phyloP scores from a whole-genome alignment of 2,888 invertebrate genomes.

The Diachrysia chrysitis region DNA sequence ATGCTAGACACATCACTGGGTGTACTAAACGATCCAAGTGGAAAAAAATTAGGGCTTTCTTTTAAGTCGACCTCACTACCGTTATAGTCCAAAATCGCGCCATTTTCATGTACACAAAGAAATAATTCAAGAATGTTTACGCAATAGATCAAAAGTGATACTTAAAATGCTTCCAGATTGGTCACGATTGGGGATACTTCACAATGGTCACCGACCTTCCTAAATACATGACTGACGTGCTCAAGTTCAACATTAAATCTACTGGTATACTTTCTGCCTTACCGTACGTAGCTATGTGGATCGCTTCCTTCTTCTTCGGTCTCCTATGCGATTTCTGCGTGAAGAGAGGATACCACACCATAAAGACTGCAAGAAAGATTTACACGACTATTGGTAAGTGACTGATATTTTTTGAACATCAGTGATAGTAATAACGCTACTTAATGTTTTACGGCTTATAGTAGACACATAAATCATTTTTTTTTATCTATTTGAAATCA shows the following conservation, averaged over 20 bases:
- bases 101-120: too few species aligned
- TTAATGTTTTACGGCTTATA: too few species aligned
- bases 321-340: slow-evolving; percentile 92
- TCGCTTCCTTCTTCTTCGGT: slow-evolving; percentile 90
- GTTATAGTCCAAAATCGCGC: too few species aligned
- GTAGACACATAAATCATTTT: too few species aligned
- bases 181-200: slow-evolving; percentile 92
- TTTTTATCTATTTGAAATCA: too few species aligned
- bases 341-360: slow-evolving; percentile 87
- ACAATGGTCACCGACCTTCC: slow-evolving; percentile 92
- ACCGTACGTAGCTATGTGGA: slow-evolving; percentile 92
- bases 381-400: slow-evolving; percentile 92
- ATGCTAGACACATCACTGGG: too few species aligned
- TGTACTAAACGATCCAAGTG: too few species aligned
- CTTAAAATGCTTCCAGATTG: slow-evolving; percentile 80
- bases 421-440: too few species aligned
- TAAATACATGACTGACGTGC: slow-evolving; percentile 91
- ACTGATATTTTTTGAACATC: too few species aligned
- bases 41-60: too few species aligned
- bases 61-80: too few species aligned
- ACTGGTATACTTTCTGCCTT: slow-evolving; percentile 91
- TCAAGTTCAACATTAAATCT: slow-evolving; percentile 91
- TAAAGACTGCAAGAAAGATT: slow-evolving; percentile 89
- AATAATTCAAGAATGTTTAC: too few species aligned
- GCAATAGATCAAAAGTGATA: neutral